Evolutionary conservation across 2,888 invertebrate species (phyloP).

Genomic region (Philaethria dido): DNA sequence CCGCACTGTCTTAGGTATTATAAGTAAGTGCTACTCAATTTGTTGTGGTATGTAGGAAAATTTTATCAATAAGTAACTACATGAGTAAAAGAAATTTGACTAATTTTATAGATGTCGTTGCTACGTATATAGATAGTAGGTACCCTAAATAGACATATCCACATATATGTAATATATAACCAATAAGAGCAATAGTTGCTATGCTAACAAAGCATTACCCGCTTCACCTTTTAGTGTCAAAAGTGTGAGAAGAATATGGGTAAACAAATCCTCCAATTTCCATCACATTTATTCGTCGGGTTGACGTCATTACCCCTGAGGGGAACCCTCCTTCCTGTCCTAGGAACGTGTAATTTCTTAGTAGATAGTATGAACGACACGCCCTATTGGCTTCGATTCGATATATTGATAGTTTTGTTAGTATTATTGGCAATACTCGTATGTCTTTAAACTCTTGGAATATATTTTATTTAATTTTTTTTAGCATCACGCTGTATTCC

Average conservation of each 20-base stretch:
- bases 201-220: conserved; percentile 49
- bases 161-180: conserved; percentile 39
- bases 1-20: no score
- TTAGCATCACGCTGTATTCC: no score
- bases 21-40: no score
- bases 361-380: conserved; percentile 77
- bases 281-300: conserved; percentile 82
- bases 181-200: conserved; percentile 60
- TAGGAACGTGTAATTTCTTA: conserved; percentile 77
- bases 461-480: no score
- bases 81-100: no score
- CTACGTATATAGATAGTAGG: not conserved
- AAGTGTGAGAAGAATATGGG: conserved; percentile 83
- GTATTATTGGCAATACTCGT: conserved; percentile 47
- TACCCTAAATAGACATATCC: not conserved
- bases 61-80: no score
- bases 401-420: conserved; percentile 68
- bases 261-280: conserved; percentile 85
- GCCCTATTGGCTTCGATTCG: conserved; percentile 66
- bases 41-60: no score
- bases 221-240: conserved; percentile 81
- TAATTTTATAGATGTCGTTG: no score
- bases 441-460: no score
- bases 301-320: conserved; percentile 54
- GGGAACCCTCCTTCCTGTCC: no score